Conservation (phyloP, 2,113 vertebrate species). For the Balaeniceps rex region DNA sequence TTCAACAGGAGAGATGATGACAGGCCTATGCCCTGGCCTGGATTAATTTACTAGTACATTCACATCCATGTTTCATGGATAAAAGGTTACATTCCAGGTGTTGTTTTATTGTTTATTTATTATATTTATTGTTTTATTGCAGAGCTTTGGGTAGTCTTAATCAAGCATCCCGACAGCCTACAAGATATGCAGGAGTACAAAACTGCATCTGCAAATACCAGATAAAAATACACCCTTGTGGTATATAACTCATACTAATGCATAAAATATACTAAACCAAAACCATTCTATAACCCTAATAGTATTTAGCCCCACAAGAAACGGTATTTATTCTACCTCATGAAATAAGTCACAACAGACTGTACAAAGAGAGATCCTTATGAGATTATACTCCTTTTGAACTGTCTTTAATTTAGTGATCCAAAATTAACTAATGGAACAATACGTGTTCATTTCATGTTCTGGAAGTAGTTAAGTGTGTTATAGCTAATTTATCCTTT, state of each 20-base stretch:
- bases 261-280: background rate
- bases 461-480: conserved; percentile 25
- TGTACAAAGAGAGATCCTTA: background rate
- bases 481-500: conserved; percentile 33
- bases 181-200: background rate
- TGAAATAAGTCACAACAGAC: background rate
- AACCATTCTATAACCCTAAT: background rate
- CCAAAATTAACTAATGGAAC: conserved; percentile 38
- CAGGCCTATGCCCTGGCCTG: background rate
- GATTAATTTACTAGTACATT: background rate
- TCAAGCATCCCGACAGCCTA: background rate
- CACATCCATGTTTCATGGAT: background rate
- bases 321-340: background rate
- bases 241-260: background rate
- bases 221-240: background rate
- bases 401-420: conserved; percentile 27
- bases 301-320: background rate
- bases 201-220: background rate
- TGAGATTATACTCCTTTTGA: conserved; percentile 24
- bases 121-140: background rate
- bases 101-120: background rate
- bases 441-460: background rate
- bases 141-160: background rate
- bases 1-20: background rate
- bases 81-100: background rate